phyloP scores from a whole-genome alignment of 2,113 vertebrate species.

The Papio anubis region DNA sequence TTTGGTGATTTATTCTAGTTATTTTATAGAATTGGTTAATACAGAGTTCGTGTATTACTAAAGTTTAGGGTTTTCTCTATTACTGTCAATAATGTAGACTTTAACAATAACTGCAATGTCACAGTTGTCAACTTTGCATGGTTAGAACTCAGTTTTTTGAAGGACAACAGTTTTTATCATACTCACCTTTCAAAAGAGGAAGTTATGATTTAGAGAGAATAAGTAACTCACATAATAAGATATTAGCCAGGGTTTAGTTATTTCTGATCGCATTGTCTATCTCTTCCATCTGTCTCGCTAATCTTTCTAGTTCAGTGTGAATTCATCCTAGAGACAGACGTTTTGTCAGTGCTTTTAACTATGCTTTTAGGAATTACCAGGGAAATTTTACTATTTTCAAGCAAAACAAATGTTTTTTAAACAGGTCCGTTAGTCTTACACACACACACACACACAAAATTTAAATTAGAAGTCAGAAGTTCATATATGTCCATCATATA shows the following conservation, averaged over 20 bases:
- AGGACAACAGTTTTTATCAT: background rate
- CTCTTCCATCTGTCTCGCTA: background rate
- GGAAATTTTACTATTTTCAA: background rate
- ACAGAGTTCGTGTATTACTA: background rate
- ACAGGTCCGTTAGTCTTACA: background rate
- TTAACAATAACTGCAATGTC: background rate
- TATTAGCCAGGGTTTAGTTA: background rate
- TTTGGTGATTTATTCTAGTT: background rate
- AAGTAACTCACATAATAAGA: background rate
- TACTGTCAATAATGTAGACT: background rate
- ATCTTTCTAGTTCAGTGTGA: background rate
- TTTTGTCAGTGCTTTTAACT: background rate
- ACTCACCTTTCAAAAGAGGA: background rate
- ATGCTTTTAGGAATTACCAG: background rate
- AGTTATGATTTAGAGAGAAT: background rate
- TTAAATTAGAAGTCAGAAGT: too few relatives aligned
- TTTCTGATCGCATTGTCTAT: background rate
- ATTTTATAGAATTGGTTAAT: background rate
- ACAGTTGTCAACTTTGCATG: background rate
- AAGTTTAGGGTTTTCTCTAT: background rate
- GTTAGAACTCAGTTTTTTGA: background rate
- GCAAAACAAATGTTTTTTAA: background rate
- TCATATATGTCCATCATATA: too few relatives aligned
- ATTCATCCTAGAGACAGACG: background rate
- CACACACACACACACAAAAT: too few relatives aligned